These are phyloP conservation scores for Hylaeus volcanicus DNA, from an alignment of 1,140 invertebrate genomes.

Conservation along the genomic window DNA sequence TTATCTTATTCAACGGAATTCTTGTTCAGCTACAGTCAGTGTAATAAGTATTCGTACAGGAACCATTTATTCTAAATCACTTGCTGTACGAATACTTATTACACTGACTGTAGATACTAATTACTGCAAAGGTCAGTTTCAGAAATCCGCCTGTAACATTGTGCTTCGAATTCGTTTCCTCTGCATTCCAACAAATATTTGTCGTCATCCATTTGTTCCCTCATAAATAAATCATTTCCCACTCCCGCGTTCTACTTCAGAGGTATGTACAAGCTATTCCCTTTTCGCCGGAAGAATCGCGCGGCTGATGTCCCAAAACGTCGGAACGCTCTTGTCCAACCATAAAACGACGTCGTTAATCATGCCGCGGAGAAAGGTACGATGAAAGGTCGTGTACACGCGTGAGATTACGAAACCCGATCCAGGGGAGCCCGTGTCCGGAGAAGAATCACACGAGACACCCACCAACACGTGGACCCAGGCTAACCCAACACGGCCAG, in stretches of 20 bases:
- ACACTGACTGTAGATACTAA: too few relatives aligned
- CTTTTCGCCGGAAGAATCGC: slow-evolving; percentile 28
- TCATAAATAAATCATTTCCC: slow-evolving; percentile 13
- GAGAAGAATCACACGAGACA: slow-evolving; percentile 55
- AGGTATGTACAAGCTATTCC: slow-evolving; percentile 9
- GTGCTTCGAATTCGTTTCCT: background rate
- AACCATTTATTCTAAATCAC: too few relatives aligned
- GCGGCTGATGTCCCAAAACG: slow-evolving; percentile 50
- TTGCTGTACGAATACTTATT: too few relatives aligned
- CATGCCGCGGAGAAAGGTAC: slow-evolving; percentile 48
- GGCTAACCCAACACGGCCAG: background rate
- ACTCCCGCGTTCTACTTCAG: background rate
- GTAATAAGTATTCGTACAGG: too few relatives aligned
- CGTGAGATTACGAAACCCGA: slow-evolving; percentile 63
- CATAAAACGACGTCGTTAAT: slow-evolving; percentile 53
- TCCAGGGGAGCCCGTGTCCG: slow-evolving; percentile 39
- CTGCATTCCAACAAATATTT: background rate
- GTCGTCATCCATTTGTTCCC: too few relatives aligned
- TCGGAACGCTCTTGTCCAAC: slow-evolving; percentile 38
- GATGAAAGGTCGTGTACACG: slow-evolving; percentile 60
- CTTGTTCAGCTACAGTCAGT: too few relatives aligned
- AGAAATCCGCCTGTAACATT: background rate
- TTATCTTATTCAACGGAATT: too few relatives aligned
- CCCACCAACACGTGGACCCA: slow-evolving; percentile 25
- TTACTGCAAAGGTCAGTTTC: too few relatives aligned